Evolutionary conservation across 1,140 invertebrate species (phyloP), one percentile per base, ranked within the genome.

Genomic region (Mactra quadrangularis): DNA sequence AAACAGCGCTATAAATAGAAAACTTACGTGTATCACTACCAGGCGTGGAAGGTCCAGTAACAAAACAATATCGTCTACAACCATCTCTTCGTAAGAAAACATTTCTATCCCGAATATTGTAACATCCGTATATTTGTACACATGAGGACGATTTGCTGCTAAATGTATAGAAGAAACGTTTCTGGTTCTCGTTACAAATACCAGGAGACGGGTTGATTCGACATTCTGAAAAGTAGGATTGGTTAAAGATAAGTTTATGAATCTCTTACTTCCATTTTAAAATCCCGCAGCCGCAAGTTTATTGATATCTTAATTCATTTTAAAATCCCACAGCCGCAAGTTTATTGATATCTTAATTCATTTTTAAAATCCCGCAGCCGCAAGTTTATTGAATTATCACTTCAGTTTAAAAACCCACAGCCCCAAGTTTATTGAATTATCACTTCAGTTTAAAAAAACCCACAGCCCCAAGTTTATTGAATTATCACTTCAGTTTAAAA

Each of bases 111-210:
- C 64, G 50, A 25, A 81, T 59, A 35, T 50, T 71, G 55, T 81
- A 81, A 47, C 77, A 81, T 22, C 77, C 77, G 53, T 27, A 68
- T 11, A 81, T 81, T 9, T 38, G 77, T 0, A 81, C 77, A 47
- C 77, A 81, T 0, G 33, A 22, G 11, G 47, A 52, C 0, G 77
- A 27, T 52, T 81, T 81, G 53, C 60, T 60, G 27, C 77, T 81
- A 27, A 38, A 78, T 29, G 60, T 78, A 50, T 38, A 78, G 29
- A 25, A 78, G 11, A 53, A 11, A 17, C 59, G 47, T 45, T 64
- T 53, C 45, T 78, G 76, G 25, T 17, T 57, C 17, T 78, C 52
- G 3, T 38, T 38, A 22, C 76, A 78, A 2, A 68, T 50, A 41
- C 60, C 76, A 19, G 76, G 76, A 15, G 60, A 66, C 15, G 76